Conservation (phyloP, 2,113 vertebrate species). For the Irena cyanogastra region DNA sequence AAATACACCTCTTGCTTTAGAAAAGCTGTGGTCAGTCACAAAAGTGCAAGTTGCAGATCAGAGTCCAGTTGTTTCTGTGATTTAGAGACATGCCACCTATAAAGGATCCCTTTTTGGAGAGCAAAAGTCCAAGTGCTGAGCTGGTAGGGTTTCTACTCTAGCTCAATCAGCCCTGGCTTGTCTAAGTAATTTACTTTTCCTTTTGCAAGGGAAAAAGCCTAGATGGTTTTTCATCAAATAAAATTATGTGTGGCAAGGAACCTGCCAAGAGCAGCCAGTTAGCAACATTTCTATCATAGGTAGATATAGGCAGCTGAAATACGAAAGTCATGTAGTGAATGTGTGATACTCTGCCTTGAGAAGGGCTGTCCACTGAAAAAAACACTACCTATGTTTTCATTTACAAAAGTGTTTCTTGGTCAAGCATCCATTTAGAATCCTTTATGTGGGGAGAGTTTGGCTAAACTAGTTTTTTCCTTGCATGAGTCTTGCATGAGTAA, state of each 20-base stretch:
- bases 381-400: not conserved
- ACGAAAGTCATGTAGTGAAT: not conserved
- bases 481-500: not conserved
- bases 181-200: not conserved
- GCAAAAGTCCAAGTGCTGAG: not conserved
- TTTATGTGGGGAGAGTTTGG: not conserved
- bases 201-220: not conserved
- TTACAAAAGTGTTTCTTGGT: not conserved
- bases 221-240: not conserved
- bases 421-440: not conserved
- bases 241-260: not conserved
- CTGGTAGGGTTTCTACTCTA: not conserved
- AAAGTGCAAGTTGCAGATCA: not conserved
- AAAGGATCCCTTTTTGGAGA: not conserved
- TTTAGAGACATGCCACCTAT: not conserved
- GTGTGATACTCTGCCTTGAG: not conserved
- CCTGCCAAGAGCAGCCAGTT: not conserved
- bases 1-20: not conserved
- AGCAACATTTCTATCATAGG: not conserved
- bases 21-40: not conserved
- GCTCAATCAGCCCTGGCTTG: not conserved
- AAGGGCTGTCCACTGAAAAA: not conserved
- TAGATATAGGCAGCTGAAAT: not conserved
- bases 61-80: accelerated
- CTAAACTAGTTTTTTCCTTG: not conserved